These are phyloP conservation scores for Lutjanus argentimaculatus DNA, from an alignment of 2,797 vertebrate species.

Conservation along the genomic window DNA sequence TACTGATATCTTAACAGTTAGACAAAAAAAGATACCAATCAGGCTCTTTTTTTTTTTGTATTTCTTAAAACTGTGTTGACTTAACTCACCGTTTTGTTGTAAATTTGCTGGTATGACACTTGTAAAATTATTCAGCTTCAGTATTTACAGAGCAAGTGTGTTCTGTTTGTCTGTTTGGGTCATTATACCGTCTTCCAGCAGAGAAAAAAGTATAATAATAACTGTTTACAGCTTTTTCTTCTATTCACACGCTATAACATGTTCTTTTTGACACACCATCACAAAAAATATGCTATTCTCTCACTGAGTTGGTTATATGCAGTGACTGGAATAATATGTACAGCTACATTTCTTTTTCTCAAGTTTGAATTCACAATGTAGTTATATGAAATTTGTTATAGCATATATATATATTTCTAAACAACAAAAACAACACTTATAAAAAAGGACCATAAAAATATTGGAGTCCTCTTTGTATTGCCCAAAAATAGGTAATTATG, in stretches of 20 bases:
- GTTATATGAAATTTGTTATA: constrained; percentile 89
- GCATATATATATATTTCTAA: constrained; percentile 91
- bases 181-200: constrained; percentile 82
- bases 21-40: constrained; percentile 84
- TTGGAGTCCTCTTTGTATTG: constrained; percentile 99
- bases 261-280: constrained; percentile 91
- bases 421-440: constrained; percentile 97
- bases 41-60: constrained; percentile 64
- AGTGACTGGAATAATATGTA: constrained; percentile 99
- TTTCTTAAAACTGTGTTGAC: constrained; percentile 84
- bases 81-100: constrained; percentile 79
- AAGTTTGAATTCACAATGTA: constrained; percentile 92
- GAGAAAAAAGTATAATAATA: constrained; percentile 81
- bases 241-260: constrained; percentile 90
- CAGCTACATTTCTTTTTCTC: constrained; percentile 91
- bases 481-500: constrained; percentile 99
- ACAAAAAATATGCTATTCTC: constrained; percentile 98
- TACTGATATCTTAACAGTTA: constrained; percentile 69
- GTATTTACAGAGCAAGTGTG: constrained; percentile 87
- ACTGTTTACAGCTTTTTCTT: constrained; percentile 85
- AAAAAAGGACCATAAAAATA: constrained; percentile 97
- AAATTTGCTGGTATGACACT: constrained; percentile 92
- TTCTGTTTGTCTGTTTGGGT: constrained; percentile 79
- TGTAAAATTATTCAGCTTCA: constrained; percentile 89
- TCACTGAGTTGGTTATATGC: constrained; percentile 96